Base-by-base conservation (phyloP, 2,888 invertebrate species). In the Trichopoda pennipes region DNA sequence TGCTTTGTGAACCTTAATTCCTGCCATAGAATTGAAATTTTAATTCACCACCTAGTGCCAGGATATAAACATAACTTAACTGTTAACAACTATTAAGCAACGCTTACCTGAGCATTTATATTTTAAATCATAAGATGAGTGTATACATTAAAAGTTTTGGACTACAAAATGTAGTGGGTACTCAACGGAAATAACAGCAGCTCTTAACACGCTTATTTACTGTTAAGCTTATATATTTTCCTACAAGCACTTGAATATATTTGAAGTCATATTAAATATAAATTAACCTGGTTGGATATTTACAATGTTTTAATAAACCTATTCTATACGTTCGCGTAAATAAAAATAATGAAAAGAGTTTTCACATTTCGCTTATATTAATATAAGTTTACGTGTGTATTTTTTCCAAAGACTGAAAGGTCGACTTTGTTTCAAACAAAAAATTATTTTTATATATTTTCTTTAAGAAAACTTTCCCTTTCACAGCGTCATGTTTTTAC, bases 1-100 rank as follows among this genome's bases (percentile, higher is more conserved):
- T 82, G 79, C 79, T 72, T 82, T 82, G 56, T 61, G 76, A 79
- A 82, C 66, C 79, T 68, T 79, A 82, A 76, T 79, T 79, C 81
- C 81, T 80, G 84, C 68, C 84, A 84, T 76, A 56, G 76, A 81
- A 82, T 82, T 74, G 74, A 76, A 81, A 77, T 80, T 84, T 84
- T 84, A 84, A 84, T 84, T 81, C 84, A 84, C 82, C 81, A 84
- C 81, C 76, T 80, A 70, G 75, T 73, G 79, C 73, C 81, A 84
- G 79, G 72, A 78, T 69, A 83, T 70, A 80, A 80, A 80, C 73
- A 70, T 80, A 69, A 73, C 69, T 61, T 68, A 79, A 70, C 61
- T 47, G 56, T 49, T 70, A 70, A 70, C 70, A 70, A 49, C 49
- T 49, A 49, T 8, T 49, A 19, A 49, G 14, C 42, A 35, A 21